Evolutionary conservation across 2,113 vertebrate species (phyloP).

Genomic region (Engystomops pustulosus): DNA sequence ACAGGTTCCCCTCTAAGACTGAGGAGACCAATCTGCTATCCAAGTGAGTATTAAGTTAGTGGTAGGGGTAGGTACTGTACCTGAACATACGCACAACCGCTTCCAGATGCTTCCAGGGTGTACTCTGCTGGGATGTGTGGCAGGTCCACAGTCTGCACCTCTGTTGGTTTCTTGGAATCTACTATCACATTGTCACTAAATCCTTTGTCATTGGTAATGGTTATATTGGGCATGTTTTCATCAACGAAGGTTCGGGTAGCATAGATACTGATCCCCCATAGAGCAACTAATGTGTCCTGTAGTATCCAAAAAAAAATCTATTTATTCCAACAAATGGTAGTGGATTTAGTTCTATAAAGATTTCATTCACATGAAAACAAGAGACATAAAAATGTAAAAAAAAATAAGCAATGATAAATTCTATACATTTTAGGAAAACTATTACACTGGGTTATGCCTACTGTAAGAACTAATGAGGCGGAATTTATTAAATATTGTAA

Average conservation of each 20-base stretch:
- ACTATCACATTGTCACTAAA: constrained; percentile 73
- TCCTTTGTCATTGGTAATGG: constrained; percentile 62
- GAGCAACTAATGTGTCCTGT: constrained; percentile 16
- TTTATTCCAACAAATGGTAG: not conserved
- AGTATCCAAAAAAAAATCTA: not conserved
- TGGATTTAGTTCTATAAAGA: not conserved
- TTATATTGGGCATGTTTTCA: constrained; percentile 55
- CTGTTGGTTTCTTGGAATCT: constrained; percentile 76
- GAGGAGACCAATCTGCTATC: no score
- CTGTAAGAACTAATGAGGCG: not conserved
- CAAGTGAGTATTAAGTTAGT: no score
- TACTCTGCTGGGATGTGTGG: constrained; percentile 72
- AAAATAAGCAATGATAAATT: not conserved
- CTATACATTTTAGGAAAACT: not conserved
- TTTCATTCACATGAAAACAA: not conserved
- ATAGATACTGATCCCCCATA: not conserved
- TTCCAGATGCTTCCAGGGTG: constrained; percentile 66
- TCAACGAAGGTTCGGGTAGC: not conserved
- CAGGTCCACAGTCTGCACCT: constrained; percentile 77
- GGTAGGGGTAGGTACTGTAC: no score
- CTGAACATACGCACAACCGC: constrained; percentile 76
- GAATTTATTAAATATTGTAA: not conserved
- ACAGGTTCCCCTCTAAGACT: no score
- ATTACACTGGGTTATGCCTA: not conserved
- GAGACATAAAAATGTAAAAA: not conserved